phyloP scores from a whole-genome alignment of 2,797 vertebrate species.

The Dendrocincla tyrannina region DNA sequence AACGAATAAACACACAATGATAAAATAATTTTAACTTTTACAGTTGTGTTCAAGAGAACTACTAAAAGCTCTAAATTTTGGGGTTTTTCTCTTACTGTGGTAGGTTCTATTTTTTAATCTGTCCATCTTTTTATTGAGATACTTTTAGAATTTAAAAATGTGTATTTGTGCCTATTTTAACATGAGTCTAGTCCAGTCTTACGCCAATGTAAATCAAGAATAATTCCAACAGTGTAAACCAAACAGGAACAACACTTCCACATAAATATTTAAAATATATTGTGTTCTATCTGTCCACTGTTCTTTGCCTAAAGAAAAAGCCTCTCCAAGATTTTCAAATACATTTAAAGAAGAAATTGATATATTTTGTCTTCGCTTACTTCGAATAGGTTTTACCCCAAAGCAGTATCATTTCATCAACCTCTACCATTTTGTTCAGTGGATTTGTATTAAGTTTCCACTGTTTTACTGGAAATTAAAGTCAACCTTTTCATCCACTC shows the following conservation, averaged over 20 bases:
- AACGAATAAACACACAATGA: neutral
- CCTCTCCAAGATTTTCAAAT: neutral
- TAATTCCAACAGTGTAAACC: neutral
- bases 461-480: neutral
- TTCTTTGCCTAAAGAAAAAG: neutral
- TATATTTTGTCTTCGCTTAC: neutral
- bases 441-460: neutral
- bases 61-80: neutral
- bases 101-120: neutral
- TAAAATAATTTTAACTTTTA: neutral
- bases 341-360: neutral
- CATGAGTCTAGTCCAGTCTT: neutral
- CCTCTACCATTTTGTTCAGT: neutral
- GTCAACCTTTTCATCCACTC: neutral
- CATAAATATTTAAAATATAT: neutral
- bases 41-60: neutral
- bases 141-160: neutral
- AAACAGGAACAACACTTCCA: neutral
- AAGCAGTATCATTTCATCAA: neutral
- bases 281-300: neutral
- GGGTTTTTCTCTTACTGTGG: neutral
- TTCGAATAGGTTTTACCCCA: neutral
- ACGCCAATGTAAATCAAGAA: neutral
- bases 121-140: neutral
- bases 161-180: neutral